Conservation (phyloP, 2,888 invertebrate species). For the Pseudoips prasinana region DNA sequence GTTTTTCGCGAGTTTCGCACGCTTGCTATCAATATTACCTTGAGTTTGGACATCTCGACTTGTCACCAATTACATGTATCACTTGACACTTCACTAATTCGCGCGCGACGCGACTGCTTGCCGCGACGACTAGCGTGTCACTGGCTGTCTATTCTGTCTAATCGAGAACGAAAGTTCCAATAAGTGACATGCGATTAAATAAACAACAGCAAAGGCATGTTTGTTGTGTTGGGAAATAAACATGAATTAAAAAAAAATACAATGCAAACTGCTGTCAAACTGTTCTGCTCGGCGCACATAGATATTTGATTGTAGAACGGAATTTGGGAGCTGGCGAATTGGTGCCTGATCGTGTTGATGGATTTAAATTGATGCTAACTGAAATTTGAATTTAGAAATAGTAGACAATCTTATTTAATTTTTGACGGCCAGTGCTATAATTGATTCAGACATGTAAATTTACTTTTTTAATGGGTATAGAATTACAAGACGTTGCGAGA, state of each 20-base stretch:
- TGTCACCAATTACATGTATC: constrained; percentile 30
- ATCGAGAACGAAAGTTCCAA: constrained; percentile 32
- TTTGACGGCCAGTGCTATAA: too few relatives aligned
- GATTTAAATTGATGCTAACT: constrained; percentile 24
- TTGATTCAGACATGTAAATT: too few relatives aligned
- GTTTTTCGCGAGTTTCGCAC: constrained; percentile 26
- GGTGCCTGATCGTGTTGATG: constrained; percentile 18
- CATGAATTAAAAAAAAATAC: constrained; percentile 4
- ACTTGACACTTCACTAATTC: constrained; percentile 32
- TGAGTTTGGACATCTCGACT: constrained; percentile 65
- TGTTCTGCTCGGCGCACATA: too few relatives aligned
- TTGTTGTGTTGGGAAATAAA: constrained; percentile 18
- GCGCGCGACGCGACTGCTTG: constrained; percentile 27
- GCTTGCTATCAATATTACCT: constrained; percentile 54
- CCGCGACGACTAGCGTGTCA: constrained; percentile 24
- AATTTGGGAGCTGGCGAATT: constrained; percentile 20
- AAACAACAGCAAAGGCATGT: constrained; percentile 8
- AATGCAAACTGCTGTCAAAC: too few relatives aligned
- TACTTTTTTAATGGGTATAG: too few relatives aligned
- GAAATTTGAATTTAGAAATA: constrained; percentile 14
- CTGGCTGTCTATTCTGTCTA: constrained; percentile 19
- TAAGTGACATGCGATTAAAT: constrained; percentile 22
- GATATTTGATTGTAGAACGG: constrained; percentile 22
- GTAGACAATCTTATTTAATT: not conserved
- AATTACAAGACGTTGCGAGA: too few relatives aligned